phyloP scores from a whole-genome alignment of 2,113 vertebrate genomes.

The Mobula hypostoma region DNA sequence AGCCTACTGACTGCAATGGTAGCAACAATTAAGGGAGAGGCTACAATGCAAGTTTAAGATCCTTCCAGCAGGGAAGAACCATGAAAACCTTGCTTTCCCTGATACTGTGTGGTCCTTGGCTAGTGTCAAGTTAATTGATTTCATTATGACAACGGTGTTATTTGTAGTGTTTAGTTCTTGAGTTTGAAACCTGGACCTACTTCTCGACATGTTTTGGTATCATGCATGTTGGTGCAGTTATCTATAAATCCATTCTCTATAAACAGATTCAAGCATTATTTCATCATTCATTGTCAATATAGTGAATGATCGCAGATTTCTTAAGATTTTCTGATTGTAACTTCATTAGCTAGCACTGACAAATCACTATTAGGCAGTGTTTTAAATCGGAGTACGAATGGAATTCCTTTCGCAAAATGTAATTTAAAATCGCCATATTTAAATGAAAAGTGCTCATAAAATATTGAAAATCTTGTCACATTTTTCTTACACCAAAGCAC shows the following conservation, averaged over 20 bases:
- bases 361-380: not conserved
- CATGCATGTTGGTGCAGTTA: too few species aligned
- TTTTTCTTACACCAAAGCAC: not conserved
- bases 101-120: not conserved
- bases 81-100: not conserved
- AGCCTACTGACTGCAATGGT: not conserved
- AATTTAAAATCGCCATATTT: not conserved
- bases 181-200: not conserved
- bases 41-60: not conserved
- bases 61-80: not conserved
- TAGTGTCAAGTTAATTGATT: not conserved
- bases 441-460: not conserved
- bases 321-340: not conserved
- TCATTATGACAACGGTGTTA: not conserved
- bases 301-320: not conserved
- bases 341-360: not conserved
- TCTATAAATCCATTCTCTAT: not conserved
- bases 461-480: not conserved
- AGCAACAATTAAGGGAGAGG: not conserved
- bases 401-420: not conserved
- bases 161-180: not conserved
- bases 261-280: not conserved
- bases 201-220: too few species aligned
- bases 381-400: not conserved
- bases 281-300: not conserved